These are phyloP conservation scores for Sanderia malayensis DNA, from an alignment of 30 jellyfish, hydroid and myxozoan species.

Conservation along the genomic window DNA sequence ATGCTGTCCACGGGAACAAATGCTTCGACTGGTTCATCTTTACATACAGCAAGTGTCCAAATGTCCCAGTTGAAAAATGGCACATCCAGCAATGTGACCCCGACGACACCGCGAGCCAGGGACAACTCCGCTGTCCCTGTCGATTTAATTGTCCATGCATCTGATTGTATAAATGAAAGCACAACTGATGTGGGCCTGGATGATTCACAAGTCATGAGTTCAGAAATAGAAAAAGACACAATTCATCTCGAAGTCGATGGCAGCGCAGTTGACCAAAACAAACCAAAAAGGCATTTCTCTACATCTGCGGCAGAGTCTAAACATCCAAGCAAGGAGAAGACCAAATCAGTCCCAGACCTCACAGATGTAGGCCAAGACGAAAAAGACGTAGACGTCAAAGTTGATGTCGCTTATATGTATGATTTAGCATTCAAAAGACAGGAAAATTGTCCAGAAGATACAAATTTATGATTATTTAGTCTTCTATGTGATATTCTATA, in stretches of 20 bases:
- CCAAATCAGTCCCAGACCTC: conserved; percentile 43
- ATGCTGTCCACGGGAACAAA: conserved; percentile 46
- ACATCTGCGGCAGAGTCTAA: conserved; percentile 26
- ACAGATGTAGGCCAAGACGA: conserved; percentile 5
- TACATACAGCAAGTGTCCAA: conserved; percentile 23
- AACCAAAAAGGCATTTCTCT: conserved; percentile 10
- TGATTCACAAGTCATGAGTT: too few species aligned
- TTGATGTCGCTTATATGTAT: conserved; percentile 54
- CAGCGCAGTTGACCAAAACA: neutral
- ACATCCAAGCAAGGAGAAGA: conserved; percentile 15
- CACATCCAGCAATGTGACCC: conserved; percentile 32
- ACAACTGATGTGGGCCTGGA: neutral
- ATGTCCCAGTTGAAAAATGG: conserved; percentile 28
- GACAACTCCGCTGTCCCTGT: conserved; percentile 20
- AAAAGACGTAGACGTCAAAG: conserved; percentile 41
- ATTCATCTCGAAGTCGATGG: neutral
- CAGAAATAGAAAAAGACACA: neutral
- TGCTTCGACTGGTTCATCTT: conserved; percentile 44
- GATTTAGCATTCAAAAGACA: conserved; percentile 63
- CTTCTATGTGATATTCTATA: too few species aligned
- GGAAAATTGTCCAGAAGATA: neutral
- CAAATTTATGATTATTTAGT: too few species aligned
- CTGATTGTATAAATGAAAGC: conserved; percentile 24
- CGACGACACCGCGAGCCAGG: neutral
- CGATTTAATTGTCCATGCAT: conserved; percentile 34